Percentiles rank a stretch among this genome's conserved stretches.
Evolutionary conservation across 2,113 vertebrate genomes (phyloP).

Genomic region (Centropus bengalensis): DNA sequence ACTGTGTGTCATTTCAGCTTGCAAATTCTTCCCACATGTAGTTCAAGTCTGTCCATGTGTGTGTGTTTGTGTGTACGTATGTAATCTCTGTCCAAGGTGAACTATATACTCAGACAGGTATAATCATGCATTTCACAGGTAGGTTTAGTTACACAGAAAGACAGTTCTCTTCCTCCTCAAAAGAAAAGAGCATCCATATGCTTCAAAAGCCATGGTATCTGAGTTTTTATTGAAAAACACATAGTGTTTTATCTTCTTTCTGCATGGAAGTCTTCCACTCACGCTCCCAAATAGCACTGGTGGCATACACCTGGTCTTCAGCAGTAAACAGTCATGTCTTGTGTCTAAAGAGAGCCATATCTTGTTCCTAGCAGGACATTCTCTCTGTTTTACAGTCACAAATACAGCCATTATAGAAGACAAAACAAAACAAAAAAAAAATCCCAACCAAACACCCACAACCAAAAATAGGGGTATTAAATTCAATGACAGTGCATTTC

Average conservation of each 20-base stretch:
- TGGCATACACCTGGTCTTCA: neutral
- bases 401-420: neutral
- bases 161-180: neutral
- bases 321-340: neutral
- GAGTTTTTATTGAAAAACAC: neutral
- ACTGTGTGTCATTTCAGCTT: neutral
- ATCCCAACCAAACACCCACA: neutral
- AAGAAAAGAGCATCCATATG: neutral
- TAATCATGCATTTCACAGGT: neutral
- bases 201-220: neutral
- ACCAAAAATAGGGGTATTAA: neutral
- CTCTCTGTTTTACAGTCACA: neutral
- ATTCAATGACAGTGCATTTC: neutral
- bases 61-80: too few relatives aligned
- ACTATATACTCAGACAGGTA: neutral
- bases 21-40: neutral
- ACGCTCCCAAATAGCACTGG: neutral
- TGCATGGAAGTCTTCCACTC: neutral
- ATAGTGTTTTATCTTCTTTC: neutral
- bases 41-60: neutral
- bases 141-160: neutral
- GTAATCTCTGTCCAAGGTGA: neutral
- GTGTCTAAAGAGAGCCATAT: neutral
- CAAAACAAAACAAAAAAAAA: neutral
- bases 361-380: neutral